These are phyloP conservation scores for Regulus satrapa DNA, from an alignment of 2,113 vertebrate genomes.

Conservation along the genomic window DNA sequence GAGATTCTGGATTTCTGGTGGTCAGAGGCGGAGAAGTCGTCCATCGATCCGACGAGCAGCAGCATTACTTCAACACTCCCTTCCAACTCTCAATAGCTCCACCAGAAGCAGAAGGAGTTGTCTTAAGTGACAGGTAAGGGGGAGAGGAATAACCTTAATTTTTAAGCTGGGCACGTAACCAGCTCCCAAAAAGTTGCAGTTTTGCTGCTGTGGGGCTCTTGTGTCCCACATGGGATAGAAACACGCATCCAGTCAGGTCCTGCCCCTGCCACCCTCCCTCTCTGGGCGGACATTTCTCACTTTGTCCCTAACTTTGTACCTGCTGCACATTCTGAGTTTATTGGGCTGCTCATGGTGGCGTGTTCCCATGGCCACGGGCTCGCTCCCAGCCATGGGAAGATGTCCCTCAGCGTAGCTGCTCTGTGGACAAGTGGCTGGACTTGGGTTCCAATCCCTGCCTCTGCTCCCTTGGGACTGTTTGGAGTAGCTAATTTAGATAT, in stretches of 20 bases:
- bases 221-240: fast-evolving
- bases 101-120: conserved; percentile 89
- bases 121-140: conserved; percentile 83
- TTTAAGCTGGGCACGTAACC: neutral
- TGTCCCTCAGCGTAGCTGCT: neutral
- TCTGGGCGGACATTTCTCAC: neutral
- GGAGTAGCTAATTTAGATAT: conserved; percentile 5
- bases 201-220: neutral
- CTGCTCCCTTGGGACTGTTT: neutral
- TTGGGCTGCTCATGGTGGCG: fast-evolving
- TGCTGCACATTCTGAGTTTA: neutral
- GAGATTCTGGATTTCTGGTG: conserved; percentile 95
- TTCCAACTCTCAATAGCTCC: conserved; percentile 97
- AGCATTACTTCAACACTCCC: conserved; percentile 93
- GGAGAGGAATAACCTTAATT: neutral
- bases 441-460: no score
- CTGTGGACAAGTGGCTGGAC: neutral
- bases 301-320: neutral
- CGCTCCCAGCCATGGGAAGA: neutral
- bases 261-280: fast-evolving
- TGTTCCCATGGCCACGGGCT: neutral
- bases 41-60: conserved; percentile 95
- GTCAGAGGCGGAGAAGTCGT: conserved; percentile 95
- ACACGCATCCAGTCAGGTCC: fast-evolving
- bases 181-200: neutral